Percentiles rank a stretch among this genome's conserved stretches.
phyloP scores from a whole-genome alignment of 2,113 vertebrate species.

The Melanotaenia duboulayi region DNA sequence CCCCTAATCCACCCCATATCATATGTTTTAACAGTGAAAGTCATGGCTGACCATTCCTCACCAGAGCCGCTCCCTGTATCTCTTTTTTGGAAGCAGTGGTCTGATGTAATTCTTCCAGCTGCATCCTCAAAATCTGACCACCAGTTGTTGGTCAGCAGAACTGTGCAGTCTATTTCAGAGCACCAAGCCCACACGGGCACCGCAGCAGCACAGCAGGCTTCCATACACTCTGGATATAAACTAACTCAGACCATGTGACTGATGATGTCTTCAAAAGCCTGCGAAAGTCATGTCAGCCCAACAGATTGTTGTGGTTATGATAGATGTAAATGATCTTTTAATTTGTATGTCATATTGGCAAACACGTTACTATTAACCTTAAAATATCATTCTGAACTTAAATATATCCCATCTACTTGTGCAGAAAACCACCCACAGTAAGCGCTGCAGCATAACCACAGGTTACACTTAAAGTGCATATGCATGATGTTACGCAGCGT shows the following conservation, averaged over 20 bases:
- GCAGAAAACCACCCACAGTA: slow-evolving; percentile 46
- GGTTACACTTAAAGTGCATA: slow-evolving; percentile 48
- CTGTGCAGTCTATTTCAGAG: slow-evolving; percentile 71
- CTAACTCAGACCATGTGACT: slow-evolving; percentile 47
- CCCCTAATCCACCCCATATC: slow-evolving; percentile 53
- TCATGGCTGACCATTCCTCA: slow-evolving; percentile 48
- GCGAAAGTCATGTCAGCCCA: slow-evolving; percentile 16
- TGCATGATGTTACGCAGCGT: slow-evolving; percentile 20
- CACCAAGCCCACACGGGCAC: slow-evolving; percentile 61
- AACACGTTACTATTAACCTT: slow-evolving; percentile 9
- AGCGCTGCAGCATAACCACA: slow-evolving; percentile 47
- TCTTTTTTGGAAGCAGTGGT: slow-evolving; percentile 57
- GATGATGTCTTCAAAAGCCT: slow-evolving; percentile 57
- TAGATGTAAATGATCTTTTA: slow-evolving; percentile 4
- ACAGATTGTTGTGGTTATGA: not conserved
- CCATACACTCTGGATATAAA: slow-evolving; percentile 55
- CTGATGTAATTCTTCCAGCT: slow-evolving; percentile 73
- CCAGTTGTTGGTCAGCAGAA: slow-evolving; percentile 61
- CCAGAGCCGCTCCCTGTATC: slow-evolving; percentile 57
- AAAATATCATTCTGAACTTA: slow-evolving; percentile 18
- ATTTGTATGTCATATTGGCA: slow-evolving; percentile 5
- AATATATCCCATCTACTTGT: slow-evolving; percentile 27
- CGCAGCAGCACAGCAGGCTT: slow-evolving; percentile 48
- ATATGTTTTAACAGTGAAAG: slow-evolving; percentile 43
- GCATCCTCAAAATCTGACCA: slow-evolving; percentile 67